Conservation (phyloP, 2,113 vertebrate genomes). For the Saimiri boliviensis region DNA sequence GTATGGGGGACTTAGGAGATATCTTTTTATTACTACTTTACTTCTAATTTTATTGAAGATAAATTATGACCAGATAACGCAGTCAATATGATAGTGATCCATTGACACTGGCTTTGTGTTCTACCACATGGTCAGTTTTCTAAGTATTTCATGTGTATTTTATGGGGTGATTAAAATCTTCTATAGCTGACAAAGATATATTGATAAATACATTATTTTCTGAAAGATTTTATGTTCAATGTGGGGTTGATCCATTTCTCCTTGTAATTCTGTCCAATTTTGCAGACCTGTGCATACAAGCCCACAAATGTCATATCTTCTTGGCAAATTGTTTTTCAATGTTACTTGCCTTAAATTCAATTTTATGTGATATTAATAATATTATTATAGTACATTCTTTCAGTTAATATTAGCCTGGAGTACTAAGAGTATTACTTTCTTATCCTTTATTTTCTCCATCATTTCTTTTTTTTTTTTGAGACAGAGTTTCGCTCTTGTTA, state of each 20-base stretch:
- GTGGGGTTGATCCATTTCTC: not conserved
- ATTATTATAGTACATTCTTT: not conserved
- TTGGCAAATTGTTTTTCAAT: not conserved
- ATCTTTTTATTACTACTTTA: not conserved
- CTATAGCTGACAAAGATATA: not conserved
- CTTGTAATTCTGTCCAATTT: not conserved
- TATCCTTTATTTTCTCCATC: not conserved
- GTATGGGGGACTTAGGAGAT: not conserved
- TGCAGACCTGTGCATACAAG: not conserved
- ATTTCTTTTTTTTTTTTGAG: too few species aligned
- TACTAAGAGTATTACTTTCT: not conserved
- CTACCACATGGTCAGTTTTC: not conserved
- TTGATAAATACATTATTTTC: not conserved
- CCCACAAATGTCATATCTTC: not conserved
- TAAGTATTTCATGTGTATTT: not conserved
- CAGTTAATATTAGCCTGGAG: not conserved
- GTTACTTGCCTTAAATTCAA: constrained; percentile 3
- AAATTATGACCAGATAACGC: not conserved
- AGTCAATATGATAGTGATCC: not conserved
- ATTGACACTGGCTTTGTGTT: not conserved
- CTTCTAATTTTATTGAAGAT: not conserved
- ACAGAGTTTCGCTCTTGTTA: too few species aligned
- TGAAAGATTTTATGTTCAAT: not conserved
- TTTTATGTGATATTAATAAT: not conserved
- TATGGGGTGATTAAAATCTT: not conserved